Percentiles rank a stretch among this genome's conserved stretches.
Conservation (phyloP, 2,797 vertebrate species). For the Vipera ursinii region DNA sequence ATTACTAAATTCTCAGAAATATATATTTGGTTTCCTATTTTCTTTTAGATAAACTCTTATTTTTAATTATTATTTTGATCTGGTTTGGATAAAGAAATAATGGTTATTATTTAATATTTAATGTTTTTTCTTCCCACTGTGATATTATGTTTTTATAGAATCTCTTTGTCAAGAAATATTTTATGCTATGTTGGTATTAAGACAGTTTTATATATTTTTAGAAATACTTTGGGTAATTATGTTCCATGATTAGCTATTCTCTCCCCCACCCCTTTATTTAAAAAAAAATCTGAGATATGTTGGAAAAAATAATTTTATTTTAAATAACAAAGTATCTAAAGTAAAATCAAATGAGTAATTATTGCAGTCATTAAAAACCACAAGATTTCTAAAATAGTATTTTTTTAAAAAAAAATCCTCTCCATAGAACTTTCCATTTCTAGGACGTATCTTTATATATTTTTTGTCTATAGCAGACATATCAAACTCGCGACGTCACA, state of each 20-base stretch:
- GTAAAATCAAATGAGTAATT: background rate
- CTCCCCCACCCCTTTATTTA: background rate
- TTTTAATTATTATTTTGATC: background rate
- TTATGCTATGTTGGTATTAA: background rate
- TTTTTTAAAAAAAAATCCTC: background rate
- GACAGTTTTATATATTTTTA: background rate
- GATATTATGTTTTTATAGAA: background rate
- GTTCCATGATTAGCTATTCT: background rate
- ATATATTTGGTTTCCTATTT: background rate
- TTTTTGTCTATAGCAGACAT: too few species aligned
- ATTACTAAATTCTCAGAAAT: background rate
- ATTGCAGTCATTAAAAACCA: background rate
- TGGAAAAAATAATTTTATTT: background rate
- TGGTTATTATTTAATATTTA: background rate
- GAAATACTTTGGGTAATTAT: background rate
- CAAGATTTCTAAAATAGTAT: background rate
- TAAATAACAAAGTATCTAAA: background rate
- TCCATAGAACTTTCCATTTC: background rate
- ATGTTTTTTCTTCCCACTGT: background rate
- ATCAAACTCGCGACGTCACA: too few species aligned
- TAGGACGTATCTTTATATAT: background rate
- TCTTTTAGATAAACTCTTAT: background rate
- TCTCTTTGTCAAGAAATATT: background rate
- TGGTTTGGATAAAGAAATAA: background rate
- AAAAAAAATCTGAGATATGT: background rate